Base-by-base conservation (phyloP, 92 coral and sea anemone species). In the Porites cylindrica region DNA sequence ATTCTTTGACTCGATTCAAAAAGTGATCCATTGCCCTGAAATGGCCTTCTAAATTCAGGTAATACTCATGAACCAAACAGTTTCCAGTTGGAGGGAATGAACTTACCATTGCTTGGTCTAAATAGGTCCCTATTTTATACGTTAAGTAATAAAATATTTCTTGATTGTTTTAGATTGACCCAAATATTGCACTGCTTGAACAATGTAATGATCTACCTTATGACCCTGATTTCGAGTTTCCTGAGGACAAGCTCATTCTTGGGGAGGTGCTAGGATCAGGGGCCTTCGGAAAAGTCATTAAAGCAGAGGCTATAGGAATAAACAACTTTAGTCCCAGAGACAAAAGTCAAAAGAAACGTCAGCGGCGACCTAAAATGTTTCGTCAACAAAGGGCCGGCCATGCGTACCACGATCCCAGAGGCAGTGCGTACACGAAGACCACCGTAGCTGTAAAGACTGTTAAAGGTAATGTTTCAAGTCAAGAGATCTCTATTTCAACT, bases 241-340 rank as follows among this genome's bases (percentile, higher is more conserved):
- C 94, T 10, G 94, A 85, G 70, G 92, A 94, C 20, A 81, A 94
- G 85, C 92, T 96, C 64, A 66, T 85, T 50, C 80, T 96, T 1
- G 96, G 94, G 16, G 92, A 89, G 11, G 92, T 77, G 32, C 82
- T 96, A 51, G 99, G 98, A 7, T 86, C 96, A 19, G 99, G 99
- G 24, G 89, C 98, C 16, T 96, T 93, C 92, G 98, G 99, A 2
- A 91, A 88, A 52, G 98, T 96, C 65, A 78, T 91, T 77, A 96
- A 96, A 86, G 98, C 96, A 17, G 99, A 96, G 62, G 99, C 99
- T 32, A 64, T 93, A 13, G 99, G 99, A 52, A 91, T 91, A 7
- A 75, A 93, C 61, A 93, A 93, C 68, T 81, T 96, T 47, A 51
- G 72, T 76, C 93, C 96, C 43, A 91, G 97, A 2, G 94, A 92